Evolutionary conservation across 2,797 vertebrate genomes (phyloP).

Genomic region (Petrocephalus schoutedeni): DNA sequence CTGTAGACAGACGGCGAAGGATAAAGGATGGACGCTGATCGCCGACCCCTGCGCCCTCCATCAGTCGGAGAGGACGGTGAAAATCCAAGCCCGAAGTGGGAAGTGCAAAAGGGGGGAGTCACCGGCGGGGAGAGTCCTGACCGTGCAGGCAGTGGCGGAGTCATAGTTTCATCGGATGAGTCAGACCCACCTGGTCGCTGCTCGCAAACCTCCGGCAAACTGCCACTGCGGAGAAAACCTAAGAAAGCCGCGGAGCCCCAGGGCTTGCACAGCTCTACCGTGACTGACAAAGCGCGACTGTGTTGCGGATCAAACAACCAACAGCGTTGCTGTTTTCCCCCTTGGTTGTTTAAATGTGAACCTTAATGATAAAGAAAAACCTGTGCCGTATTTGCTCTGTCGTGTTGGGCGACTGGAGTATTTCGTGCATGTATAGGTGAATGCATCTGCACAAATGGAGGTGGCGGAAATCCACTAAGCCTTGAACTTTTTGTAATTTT

Average conservation of each 20-base stretch:
- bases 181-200: conserved; percentile 5
- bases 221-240: background rate
- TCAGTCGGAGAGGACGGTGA: background rate
- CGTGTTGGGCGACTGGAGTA: too few species aligned
- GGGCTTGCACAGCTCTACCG: background rate
- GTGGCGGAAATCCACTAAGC: background rate
- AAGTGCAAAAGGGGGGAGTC: background rate
- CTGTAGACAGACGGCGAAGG: background rate
- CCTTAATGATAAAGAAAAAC: background rate
- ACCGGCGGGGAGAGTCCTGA: background rate
- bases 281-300: background rate
- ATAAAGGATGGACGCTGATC: conserved; percentile 2
- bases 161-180: background rate
- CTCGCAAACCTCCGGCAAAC: background rate
- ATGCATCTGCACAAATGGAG: background rate
- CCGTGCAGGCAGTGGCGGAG: background rate
- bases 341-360: background rate
- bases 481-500: background rate
- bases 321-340: background rate
- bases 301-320: background rate
- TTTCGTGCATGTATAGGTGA: background rate
- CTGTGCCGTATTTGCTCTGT: background rate
- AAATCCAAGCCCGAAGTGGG: conserved; percentile 7
- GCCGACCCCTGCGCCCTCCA: background rate
- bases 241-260: background rate